Base-by-base conservation (phyloP, 2,797 vertebrate species). In the Allobates femoralis region DNA sequence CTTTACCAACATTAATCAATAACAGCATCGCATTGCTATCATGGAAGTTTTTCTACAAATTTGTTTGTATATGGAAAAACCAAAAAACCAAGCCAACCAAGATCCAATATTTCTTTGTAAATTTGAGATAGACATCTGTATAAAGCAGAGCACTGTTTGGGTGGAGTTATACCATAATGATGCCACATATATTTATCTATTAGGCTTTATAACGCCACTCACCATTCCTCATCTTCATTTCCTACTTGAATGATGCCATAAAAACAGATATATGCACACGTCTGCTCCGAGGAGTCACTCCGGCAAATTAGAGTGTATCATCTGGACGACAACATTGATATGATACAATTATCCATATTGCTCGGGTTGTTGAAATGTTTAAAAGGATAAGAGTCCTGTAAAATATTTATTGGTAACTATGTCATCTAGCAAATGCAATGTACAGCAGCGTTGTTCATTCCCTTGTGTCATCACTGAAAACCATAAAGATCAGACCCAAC, bases 361-460 rank as follows among this genome's bases (percentile, higher is more conserved):
- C 21, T 32, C 21, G 37, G 32, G 18, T 41, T 69, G 83, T 62
- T 62, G 41, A 79, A 41, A 79, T 51, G 53, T 50, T 34, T 53
- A 53, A 67, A 30, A 32, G 15, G 67, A 66, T n/a, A 53, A 26
- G 41, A 56, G 55, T 64, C 14, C 50, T 62, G 51, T 69, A 69
- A 85, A 78, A 34, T 85, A 79, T 51, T 85, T 79, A 79, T 58
- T 21, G 62, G 30, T 14, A 15, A 8, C 56, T 85, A 41, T 75
- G 74, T 85, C 75, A 85, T 69, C 46, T 32, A 41, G 10, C 12
- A n/a, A 18, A n/a, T 16, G 21, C 34, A n/a, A 77, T 30, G 46
- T 64, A 78, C 50, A 56, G 3, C 56, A 50, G 56, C 51, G 18
- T 32, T 62, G 75, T 58, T 83, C 79, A 55, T 83, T 60, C 34